Percentiles rank a stretch among this genome's conserved stretches.
Conservation (phyloP, 2,888 invertebrate species). For the Halictus quadricinctus region DNA sequence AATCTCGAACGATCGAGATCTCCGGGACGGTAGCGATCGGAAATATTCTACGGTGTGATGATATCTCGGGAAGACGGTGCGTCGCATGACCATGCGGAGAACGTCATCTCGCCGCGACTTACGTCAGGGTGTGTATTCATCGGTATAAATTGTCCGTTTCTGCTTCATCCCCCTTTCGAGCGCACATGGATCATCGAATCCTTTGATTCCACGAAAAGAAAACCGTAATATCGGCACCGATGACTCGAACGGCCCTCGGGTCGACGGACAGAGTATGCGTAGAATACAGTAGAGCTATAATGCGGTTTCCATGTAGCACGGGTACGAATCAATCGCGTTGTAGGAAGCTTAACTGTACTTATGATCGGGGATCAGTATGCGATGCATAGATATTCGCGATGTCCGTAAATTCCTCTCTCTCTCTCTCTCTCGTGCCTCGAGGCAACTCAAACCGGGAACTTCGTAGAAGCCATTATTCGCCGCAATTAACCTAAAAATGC, state of each 20-base stretch:
- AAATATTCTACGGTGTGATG: slow-evolving; percentile 36
- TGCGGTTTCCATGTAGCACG: too few relatives aligned
- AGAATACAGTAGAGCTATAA: too few relatives aligned
- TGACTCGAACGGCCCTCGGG: too few relatives aligned
- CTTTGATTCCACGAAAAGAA: background rate
- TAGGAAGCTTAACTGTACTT: background rate
- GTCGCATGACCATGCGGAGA: slow-evolving; percentile 40
- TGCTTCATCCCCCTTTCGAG: slow-evolving; percentile 41
- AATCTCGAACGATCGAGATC: background rate
- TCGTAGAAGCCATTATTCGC: slow-evolving; percentile 24
- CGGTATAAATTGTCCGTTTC: slow-evolving; percentile 48
- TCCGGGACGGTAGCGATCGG: slow-evolving; percentile 23
- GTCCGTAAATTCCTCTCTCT: background rate
- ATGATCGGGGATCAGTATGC: background rate
- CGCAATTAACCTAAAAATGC: slow-evolving; percentile 29
- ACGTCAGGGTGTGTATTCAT: slow-evolving; percentile 59
- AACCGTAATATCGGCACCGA: background rate
- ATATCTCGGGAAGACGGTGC: slow-evolving; percentile 41
- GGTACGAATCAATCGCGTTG: too few relatives aligned
- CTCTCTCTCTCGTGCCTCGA: background rate
- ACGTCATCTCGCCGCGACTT: slow-evolving; percentile 55
- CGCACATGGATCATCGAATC: slow-evolving; percentile 17
- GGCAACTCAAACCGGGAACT: slow-evolving; percentile 16
- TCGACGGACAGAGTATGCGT: too few relatives aligned
- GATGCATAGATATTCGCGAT: background rate